phyloP scores from a whole-genome alignment of 2,113 vertebrate species.

The Aythya baeri region DNA sequence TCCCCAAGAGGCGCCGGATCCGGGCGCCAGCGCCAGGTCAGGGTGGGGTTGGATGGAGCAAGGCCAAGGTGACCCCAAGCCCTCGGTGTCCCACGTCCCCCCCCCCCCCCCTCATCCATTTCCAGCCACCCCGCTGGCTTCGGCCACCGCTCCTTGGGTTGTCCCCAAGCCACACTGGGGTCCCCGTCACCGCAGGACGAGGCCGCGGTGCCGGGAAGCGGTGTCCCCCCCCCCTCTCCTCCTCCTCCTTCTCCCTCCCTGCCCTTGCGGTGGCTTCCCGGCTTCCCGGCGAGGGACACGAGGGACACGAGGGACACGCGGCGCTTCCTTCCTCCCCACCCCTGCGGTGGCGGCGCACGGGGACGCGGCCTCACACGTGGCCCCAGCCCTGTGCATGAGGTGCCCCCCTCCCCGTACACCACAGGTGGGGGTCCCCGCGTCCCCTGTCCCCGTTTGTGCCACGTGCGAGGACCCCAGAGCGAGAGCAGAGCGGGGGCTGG shows the following conservation, averaged over 20 bases:
- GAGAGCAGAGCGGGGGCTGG: neutral
- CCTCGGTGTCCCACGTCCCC: neutral
- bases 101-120: neutral
- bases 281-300: too few relatives aligned
- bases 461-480: rapidly evolving
- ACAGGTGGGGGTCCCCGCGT: too few relatives aligned
- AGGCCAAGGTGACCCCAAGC: neutral
- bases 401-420: too few relatives aligned
- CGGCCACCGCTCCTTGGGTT: neutral
- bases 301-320: neutral
- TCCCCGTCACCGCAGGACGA: neutral
- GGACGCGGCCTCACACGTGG: neutral
- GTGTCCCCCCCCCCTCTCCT: neutral
- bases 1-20: neutral
- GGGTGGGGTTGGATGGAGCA: neutral
- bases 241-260: too few relatives aligned
- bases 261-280: neutral
- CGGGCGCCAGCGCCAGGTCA: neutral
- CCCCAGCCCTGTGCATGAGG: neutral
- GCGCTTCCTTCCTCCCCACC: neutral
- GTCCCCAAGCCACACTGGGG: too few relatives aligned
- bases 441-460: neutral
- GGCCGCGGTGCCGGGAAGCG: neutral
- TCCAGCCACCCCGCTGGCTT: too few relatives aligned
- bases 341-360: neutral